Percentiles rank a stretch among this genome's conserved stretches.
These are phyloP conservation scores for Salvator merianae DNA, from an alignment of 2,113 vertebrate genomes.

Conservation along the genomic window DNA sequence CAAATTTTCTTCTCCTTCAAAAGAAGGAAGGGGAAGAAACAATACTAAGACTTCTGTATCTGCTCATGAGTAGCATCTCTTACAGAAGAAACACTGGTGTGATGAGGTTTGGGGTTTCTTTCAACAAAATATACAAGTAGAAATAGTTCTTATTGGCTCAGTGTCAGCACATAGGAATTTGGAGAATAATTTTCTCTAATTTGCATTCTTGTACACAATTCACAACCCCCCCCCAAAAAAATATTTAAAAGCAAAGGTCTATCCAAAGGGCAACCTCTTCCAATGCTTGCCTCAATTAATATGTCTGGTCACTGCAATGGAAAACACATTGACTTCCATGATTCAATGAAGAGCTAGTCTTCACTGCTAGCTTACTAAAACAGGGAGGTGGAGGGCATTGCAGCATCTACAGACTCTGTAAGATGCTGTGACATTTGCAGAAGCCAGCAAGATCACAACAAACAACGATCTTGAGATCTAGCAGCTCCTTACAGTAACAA, in stretches of 20 bases:
- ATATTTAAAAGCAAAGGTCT: too few relatives aligned
- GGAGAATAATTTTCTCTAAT: neutral
- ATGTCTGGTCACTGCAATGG: neutral
- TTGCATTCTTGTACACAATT: too few relatives aligned
- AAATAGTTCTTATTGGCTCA: neutral
- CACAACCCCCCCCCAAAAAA: too few relatives aligned
- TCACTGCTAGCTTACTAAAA: too few relatives aligned
- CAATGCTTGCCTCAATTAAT: neutral
- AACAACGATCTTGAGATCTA: too few relatives aligned
- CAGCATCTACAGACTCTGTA: too few relatives aligned
- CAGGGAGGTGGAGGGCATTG: too few relatives aligned
- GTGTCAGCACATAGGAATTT: neutral
- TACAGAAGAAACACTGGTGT: neutral
- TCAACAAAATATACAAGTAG: neutral
- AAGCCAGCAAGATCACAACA: too few relatives aligned
- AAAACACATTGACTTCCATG: neutral
- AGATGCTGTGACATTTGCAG: too few relatives aligned
- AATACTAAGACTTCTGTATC: too few relatives aligned
- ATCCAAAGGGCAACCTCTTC: neutral
- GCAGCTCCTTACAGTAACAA: too few relatives aligned
- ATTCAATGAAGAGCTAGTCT: neutral
- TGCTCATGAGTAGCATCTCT: neutral
- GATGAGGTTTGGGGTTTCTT: neutral
- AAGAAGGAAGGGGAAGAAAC: neutral
- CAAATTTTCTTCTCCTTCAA: constrained; percentile 1